These are phyloP conservation scores for Palloptera scutellata DNA, from an alignment of 2,888 invertebrate species.

Conservation along the genomic window DNA sequence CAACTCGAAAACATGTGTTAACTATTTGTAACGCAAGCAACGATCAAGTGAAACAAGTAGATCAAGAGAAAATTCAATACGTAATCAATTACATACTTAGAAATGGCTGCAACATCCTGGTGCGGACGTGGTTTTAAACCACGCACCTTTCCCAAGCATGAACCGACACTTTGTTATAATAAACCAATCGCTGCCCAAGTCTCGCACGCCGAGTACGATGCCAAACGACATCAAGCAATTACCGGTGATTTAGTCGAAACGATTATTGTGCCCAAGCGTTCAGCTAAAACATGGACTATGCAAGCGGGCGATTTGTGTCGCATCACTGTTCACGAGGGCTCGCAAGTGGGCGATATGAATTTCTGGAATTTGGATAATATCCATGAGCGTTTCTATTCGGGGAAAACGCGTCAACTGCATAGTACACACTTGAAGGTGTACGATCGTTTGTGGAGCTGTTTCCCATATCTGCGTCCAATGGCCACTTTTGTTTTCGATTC, in stretches of 20 bases:
- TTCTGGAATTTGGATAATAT: conserved; percentile 65
- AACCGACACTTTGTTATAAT: conserved; percentile 62
- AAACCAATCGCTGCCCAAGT: conserved; percentile 57
- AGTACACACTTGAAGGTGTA: conserved; percentile 64
- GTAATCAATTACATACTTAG: no score
- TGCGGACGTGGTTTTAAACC: conserved; percentile 56
- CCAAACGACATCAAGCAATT: conserved; percentile 56
- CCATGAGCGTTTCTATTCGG: conserved; percentile 64
- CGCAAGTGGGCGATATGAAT: conserved; percentile 66
- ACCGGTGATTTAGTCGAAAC: conserved; percentile 54
- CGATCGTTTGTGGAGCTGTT: conserved; percentile 65
- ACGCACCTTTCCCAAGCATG: conserved; percentile 50
- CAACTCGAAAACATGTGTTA: no score
- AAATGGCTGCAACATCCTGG: conserved; percentile 41
- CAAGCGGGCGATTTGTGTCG: conserved; percentile 64
- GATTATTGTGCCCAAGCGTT: conserved; percentile 60
- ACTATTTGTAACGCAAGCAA: no score
- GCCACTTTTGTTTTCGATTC: conserved; percentile 66
- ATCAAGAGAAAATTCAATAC: no score
- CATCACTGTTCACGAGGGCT: conserved; percentile 62
- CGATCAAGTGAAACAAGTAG: no score
- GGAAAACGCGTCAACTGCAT: conserved; percentile 66
- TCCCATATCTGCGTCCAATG: conserved; percentile 65
- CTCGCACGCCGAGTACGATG: conserved; percentile 55
- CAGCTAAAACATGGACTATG: conserved; percentile 64